Evolutionary conservation across 1,140 invertebrate species (phyloP).

Genomic region (Tyrophagus putrescentiae): DNA sequence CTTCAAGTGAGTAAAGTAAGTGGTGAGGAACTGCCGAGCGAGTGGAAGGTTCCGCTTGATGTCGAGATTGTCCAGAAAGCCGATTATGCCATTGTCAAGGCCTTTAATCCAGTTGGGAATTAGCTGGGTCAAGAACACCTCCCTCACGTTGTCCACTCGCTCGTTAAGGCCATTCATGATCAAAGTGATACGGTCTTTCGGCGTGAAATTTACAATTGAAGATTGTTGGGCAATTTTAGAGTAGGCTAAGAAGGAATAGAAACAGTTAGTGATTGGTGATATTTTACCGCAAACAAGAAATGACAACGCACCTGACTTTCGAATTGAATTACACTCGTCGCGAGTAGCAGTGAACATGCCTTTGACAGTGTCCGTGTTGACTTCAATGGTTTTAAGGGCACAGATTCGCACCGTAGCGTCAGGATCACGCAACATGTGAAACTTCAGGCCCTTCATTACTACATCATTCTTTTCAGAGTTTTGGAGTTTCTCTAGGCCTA

Average conservation of each 20-base stretch:
- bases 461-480: neutral
- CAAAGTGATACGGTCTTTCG: neutral
- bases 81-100: no score
- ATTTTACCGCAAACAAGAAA: neutral
- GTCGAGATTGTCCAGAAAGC: neutral
- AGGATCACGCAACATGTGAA: neutral
- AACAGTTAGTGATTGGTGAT: neutral
- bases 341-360: neutral
- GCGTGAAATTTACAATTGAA: neutral
- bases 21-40: neutral
- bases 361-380: neutral
- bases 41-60: neutral
- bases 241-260: constrained; percentile 1
- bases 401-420: neutral
- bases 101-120: neutral
- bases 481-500: neutral
- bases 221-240: neutral
- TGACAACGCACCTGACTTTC: neutral
- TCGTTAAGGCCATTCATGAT: neutral
- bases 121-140: neutral
- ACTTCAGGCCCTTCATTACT: neutral
- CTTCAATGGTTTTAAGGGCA: neutral
- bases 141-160: neutral
- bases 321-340: neutral
- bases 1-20: neutral